These are phyloP conservation scores for Palythoa heliodiscus DNA, from an alignment of 92 coral and sea anemone genomes.

Conservation along the genomic window DNA sequence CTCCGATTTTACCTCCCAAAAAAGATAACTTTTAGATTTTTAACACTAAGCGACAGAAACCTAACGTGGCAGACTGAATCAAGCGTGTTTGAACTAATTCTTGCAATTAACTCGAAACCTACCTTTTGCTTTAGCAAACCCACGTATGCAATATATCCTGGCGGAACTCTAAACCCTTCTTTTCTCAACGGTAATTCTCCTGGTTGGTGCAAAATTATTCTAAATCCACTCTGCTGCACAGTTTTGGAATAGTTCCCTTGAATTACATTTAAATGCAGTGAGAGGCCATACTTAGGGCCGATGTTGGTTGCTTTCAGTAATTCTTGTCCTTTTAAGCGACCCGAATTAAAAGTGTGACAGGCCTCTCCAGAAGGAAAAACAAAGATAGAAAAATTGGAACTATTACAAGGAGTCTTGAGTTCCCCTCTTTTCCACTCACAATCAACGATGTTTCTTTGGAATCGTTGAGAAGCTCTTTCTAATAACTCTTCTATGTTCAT, in stretches of 20 bases:
- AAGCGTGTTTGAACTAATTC: not conserved
- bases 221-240: conserved; percentile 70
- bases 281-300: conserved; percentile 69
- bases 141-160: conserved; percentile 82
- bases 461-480: conserved; percentile 45
- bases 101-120: conserved; percentile 12
- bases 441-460: conserved; percentile 53
- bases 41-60: not conserved
- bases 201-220: conserved; percentile 78
- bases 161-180: conserved; percentile 83
- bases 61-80: not conserved
- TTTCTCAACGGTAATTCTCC: conserved; percentile 73
- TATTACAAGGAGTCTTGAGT: not conserved
- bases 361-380: conserved; percentile 74
- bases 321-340: conserved; percentile 35
- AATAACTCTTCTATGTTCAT: conserved; percentile 45
- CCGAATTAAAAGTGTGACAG: conserved; percentile 78
- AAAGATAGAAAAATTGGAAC: conserved; percentile 68
- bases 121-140: conserved; percentile 74
- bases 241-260: conserved; percentile 58
- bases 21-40: not conserved
- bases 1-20: not conserved
- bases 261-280: conserved; percentile 61
- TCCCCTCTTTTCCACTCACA: conserved; percentile 58
- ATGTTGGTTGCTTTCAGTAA: conserved; percentile 59